Conservation (phyloP, 2,888 invertebrate genomes). For the Drosophila mulleri region DNA sequence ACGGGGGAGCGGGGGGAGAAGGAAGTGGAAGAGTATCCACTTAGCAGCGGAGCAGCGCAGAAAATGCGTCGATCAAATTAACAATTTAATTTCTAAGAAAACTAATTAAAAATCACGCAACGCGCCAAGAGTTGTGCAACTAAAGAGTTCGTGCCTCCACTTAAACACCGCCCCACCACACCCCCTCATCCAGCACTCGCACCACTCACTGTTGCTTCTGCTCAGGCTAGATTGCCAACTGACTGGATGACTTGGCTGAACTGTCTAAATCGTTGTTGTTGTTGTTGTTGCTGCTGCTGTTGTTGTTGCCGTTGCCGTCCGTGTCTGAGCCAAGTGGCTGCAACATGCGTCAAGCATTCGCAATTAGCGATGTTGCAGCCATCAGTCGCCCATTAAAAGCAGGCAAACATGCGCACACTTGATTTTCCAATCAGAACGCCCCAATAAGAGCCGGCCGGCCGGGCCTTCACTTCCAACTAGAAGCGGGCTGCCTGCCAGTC, state of each 20-base stretch:
- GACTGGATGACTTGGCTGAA: conserved; percentile 61
- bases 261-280: conserved; percentile 54
- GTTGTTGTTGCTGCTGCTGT: no score
- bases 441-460: conserved; percentile 37
- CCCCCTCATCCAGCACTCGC: background rate
- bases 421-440: conserved; percentile 77
- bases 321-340: conserved; percentile 74
- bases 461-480: conserved; percentile 14
- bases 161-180: background rate
- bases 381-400: conserved; percentile 77
- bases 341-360: conserved; percentile 80
- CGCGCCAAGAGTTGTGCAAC: conserved; percentile 54
- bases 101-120: conserved; percentile 83
- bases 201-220: background rate
- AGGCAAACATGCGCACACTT: conserved; percentile 76
- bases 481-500: conserved; percentile 25
- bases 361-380: conserved; percentile 76
- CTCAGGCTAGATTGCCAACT: conserved; percentile 30
- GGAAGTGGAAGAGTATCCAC: conserved; percentile 54
- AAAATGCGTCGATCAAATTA: conserved; percentile 82
- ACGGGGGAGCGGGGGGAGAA: conserved; percentile 3
- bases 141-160: conserved; percentile 40
- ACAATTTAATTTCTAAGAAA: conserved; percentile 84
- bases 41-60: conserved; percentile 67
- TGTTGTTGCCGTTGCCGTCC: conserved; percentile 39